phyloP scores from a whole-genome alignment of 2,113 vertebrate species.

The Marcusenius ussheri region DNA sequence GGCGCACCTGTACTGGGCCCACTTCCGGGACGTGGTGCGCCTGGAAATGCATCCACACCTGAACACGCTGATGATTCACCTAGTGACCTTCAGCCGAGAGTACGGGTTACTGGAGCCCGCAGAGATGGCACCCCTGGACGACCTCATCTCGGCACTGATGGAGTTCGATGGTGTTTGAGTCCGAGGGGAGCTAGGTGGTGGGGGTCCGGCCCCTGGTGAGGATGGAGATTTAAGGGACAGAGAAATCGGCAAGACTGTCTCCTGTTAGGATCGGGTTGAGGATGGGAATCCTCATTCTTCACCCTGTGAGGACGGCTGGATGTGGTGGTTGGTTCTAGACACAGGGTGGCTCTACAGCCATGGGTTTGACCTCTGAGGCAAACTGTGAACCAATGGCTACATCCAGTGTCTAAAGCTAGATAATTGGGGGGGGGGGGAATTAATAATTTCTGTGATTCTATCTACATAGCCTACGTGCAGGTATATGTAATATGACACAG shows the following conservation, averaged over 20 bases:
- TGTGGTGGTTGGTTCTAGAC: not conserved
- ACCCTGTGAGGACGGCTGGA: not conserved
- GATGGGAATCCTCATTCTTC: not conserved
- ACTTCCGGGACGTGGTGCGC: conserved; percentile 60
- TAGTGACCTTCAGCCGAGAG: conserved; percentile 62
- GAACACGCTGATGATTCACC: conserved; percentile 68
- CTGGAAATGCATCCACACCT: conserved; percentile 69
- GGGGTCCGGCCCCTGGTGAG: not conserved
- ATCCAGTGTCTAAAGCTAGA: not conserved
- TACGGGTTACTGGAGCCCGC: conserved; percentile 62
- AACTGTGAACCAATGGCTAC: not conserved
- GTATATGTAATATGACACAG: not conserved
- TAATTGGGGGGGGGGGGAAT: not conserved
- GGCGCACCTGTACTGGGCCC: conserved; percentile 70
- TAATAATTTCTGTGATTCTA: not conserved
- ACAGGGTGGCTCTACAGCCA: not conserved
- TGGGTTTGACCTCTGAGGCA: not conserved
- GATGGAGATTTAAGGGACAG: not conserved
- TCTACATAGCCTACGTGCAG: not conserved
- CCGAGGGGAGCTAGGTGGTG: not conserved
- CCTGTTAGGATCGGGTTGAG: not conserved
- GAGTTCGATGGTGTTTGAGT: conserved; percentile 13
- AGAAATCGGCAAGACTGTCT: not conserved
- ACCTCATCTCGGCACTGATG: conserved; percentile 58
- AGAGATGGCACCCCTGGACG: conserved; percentile 61